Conservation (phyloP, 35 echinoderm and acorn worm genomes). For the Diadema setosum region DNA sequence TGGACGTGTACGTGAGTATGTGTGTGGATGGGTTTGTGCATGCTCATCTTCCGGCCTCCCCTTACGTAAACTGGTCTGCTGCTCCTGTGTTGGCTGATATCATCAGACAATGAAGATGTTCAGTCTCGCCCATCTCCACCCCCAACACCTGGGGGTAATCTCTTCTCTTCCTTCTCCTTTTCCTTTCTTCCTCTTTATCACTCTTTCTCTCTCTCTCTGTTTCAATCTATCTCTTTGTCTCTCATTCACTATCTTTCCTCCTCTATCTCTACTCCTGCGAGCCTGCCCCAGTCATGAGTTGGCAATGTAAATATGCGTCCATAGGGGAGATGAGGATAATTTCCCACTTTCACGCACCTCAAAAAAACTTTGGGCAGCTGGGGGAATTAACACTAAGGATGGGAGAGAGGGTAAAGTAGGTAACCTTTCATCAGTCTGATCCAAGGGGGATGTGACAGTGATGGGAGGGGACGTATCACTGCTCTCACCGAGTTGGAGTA, state of each 20-base stretch:
- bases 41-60: too few relatives aligned
- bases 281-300: background rate
- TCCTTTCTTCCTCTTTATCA: background rate
- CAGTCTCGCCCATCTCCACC: too few relatives aligned
- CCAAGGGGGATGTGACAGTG: too few relatives aligned
- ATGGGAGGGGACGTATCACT: too few relatives aligned
- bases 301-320: background rate
- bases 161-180: too few relatives aligned
- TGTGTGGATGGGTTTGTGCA: too few relatives aligned
- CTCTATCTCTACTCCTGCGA: background rate
- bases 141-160: too few relatives aligned
- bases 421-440: slow-evolving; percentile 15
- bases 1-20: too few relatives aligned
- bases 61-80: too few relatives aligned
- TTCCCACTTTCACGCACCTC: slow-evolving; percentile 8
- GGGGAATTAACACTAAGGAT: slow-evolving; percentile 4
- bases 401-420: slow-evolving; percentile 4
- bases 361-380: background rate
- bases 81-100: too few relatives aligned
- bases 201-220: background rate
- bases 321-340: background rate
- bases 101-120: background rate
- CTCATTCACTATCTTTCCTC: background rate
- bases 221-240: background rate
- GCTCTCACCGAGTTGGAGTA: too few relatives aligned